Evolutionary conservation across 2,888 invertebrate genomes (phyloP).

Genomic region (Melieria omissa): DNA sequence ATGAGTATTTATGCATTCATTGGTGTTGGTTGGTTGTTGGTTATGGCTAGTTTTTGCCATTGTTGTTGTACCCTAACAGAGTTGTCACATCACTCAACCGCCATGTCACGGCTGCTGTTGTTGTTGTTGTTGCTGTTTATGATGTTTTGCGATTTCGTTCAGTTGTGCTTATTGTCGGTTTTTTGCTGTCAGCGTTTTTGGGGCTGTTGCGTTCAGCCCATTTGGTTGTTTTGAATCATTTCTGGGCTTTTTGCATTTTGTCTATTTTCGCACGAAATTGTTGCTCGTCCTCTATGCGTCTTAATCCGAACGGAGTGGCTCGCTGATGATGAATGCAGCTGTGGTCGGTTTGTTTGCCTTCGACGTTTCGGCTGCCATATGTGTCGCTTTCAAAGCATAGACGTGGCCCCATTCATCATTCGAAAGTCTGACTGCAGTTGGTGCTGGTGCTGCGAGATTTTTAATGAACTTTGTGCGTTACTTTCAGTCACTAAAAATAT

Average conservation of each 20-base stretch:
- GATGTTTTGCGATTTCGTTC: background rate
- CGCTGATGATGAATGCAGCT: conserved; percentile 38
- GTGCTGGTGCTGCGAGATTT: background rate
- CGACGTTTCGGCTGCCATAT: too few relatives aligned
- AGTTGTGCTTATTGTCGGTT: conserved; percentile 34
- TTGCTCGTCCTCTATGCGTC: background rate
- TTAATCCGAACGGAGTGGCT: background rate
- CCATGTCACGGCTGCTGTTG: conserved; percentile 43
- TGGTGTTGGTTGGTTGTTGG: conserved; percentile 10
- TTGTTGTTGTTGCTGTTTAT: conserved; percentile 18
- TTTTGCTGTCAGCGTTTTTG: background rate
- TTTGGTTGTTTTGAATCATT: background rate
- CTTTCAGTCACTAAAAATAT: too few relatives aligned
- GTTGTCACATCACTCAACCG: conserved; percentile 53
- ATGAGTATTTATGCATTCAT: background rate
- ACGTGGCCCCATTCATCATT: too few relatives aligned
- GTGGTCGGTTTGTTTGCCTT: conserved; percentile 33
- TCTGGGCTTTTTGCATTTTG: too few relatives aligned
- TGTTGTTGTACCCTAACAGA: conserved; percentile 53
- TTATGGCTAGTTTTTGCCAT: background rate
- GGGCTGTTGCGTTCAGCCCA: conserved; percentile 3
- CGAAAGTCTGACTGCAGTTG: too few relatives aligned
- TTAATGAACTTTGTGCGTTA: conserved; percentile 19
- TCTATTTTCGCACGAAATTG: too few relatives aligned
- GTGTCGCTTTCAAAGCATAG: too few relatives aligned